Evolutionary conservation across 2,797 vertebrate genomes (phyloP), one percentile per base, ranked within the genome.

Genomic region (Clamator glandarius): DNA sequence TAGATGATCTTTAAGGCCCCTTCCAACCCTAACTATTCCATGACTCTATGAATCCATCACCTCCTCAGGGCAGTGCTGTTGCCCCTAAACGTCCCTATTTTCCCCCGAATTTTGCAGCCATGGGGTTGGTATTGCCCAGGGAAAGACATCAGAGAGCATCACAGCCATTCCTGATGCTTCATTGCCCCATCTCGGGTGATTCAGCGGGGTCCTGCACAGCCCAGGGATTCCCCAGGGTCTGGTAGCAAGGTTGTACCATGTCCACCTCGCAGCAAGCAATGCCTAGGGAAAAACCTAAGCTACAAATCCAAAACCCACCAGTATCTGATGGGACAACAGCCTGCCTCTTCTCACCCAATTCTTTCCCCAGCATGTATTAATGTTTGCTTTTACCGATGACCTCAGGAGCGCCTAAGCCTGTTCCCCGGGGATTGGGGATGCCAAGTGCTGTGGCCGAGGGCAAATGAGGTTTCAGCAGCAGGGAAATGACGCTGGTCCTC

Each of bases 291-390:
- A 76, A 68, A 78, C 69, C 62, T 13, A n/a, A 89, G 77, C 87
- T 93, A 78, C 87, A 78, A 51, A 85, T 46, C 51, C 96, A 69
- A 59, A 67, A 15, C 24, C 26, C 21, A 11, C 46, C 1, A 2
- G 1, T 93, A 96, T 95, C 96, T 94, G 93, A 96, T 95, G 92
- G 95, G 93, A 41, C 84, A 15, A 12, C 64, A 36, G 93, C 96
- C 93, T 11, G 5, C 52, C 31, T 77, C 84, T 94, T 96, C 96
- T 92, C 92, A 64, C 94, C 95, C 92, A 93, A 74, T 70, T 83
- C 84, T 75, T 29, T 29, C 44, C 67, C 72, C 3, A 13, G 66
- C 55, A 67, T 19, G 17, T 52, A 86, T 67, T 76, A 36, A 55
- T 58, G 93, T 92, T 95, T 85, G 80, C 75, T 83, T 91, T 77